phyloP scores from a whole-genome alignment of 2,113 vertebrate genomes.

The Paradoxurus hermaphroditus region DNA sequence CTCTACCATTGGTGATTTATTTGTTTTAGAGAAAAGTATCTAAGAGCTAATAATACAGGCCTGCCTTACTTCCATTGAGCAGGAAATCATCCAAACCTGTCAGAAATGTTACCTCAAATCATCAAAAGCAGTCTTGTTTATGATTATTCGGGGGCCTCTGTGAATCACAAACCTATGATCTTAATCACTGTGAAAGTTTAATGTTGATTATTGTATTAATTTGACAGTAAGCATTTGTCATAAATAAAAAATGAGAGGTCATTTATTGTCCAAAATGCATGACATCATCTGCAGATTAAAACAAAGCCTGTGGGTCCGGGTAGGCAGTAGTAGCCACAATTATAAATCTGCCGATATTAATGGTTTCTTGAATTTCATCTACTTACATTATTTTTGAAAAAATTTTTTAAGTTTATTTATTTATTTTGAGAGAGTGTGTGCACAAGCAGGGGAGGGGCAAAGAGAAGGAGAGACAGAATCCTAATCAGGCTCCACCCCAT shows the following conservation, averaged over 20 bases:
- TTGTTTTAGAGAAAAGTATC: background rate
- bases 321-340: background rate
- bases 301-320: background rate
- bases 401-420: too few relatives aligned
- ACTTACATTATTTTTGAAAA: background rate
- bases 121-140: background rate
- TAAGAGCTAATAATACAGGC: background rate
- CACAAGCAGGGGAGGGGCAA: too few relatives aligned
- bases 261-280: background rate
- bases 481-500: too few relatives aligned
- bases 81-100: background rate
- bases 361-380: background rate
- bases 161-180: background rate
- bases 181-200: background rate
- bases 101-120: background rate
- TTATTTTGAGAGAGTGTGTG: too few relatives aligned
- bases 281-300: background rate
- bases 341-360: background rate
- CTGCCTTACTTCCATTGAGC: background rate
- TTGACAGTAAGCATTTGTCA: background rate
- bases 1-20: background rate
- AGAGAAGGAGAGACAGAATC: too few relatives aligned
- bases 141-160: background rate
- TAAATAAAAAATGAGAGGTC: constrained; percentile 4
- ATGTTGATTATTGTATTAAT: background rate